Conservation (phyloP, 2,888 invertebrate species). For the Zhuqinia jingwanae region DNA sequence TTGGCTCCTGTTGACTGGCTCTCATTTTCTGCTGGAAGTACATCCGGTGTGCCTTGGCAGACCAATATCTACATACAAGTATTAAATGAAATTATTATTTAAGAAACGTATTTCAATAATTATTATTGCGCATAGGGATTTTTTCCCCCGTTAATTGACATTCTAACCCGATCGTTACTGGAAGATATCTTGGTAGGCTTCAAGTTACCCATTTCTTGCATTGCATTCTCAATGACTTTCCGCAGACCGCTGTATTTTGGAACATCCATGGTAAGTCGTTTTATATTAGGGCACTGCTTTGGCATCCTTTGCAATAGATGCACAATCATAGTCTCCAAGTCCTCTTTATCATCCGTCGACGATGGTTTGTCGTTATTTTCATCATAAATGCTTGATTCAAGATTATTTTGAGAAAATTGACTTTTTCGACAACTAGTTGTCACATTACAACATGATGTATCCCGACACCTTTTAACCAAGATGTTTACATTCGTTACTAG, state of each 20-base stretch:
- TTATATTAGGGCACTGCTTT: slow-evolving; percentile 42
- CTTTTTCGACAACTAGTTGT: too few species aligned
- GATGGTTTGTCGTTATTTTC: background rate
- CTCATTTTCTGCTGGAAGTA: too few species aligned
- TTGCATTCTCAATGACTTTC: background rate
- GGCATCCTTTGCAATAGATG: slow-evolving; percentile 15
- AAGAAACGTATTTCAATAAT: too few species aligned
- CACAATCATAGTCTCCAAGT: slow-evolving; percentile 22
- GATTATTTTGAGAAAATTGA: background rate
- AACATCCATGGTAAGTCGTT: slow-evolving; percentile 30
- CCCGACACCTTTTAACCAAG: background rate
- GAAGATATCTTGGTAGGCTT: slow-evolving; percentile 6
- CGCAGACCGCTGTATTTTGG: slow-evolving; percentile 37
- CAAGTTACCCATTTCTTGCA: background rate
- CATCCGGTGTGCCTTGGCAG: too few species aligned
- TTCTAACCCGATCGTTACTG: background rate
- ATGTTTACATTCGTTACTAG: slow-evolving; percentile 33
- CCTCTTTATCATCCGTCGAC: background rate
- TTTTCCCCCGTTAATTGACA: too few species aligned
- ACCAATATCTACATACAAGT: too few species aligned
- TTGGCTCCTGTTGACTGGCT: too few species aligned
- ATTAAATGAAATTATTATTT: too few species aligned
- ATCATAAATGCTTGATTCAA: background rate
- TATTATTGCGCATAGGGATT: too few species aligned
- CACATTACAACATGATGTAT: background rate